Evolutionary conservation across 2,797 vertebrate genomes (phyloP), one percentile per base, ranked within the genome.

Genomic region (Esox lucius): DNA sequence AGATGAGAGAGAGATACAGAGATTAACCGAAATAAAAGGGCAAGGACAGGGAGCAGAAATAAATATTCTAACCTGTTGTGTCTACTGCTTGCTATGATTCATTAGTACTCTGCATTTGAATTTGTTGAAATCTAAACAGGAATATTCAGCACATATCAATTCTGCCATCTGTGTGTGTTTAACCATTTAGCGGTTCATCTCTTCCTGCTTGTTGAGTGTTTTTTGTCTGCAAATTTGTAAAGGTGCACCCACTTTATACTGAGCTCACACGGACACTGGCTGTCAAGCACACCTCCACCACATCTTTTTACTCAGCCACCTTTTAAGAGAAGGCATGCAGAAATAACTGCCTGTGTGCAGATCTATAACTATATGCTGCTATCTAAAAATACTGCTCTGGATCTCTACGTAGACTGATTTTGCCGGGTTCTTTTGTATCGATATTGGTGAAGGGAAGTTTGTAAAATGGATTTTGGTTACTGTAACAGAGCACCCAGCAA

Each of bases 131-230:
- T 39, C 70, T 22, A 65, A 70, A 53, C 72, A 76, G 73, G 73
- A 80, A 66, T 72, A 68, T 2, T 70, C 76, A 51, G 24, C 64
- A 42, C 31, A 1, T 48, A 67, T 22, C 51, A 79, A 81, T 78
- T 62, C 70, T 80, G 81, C 22, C 62, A 71, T 70, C 22, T 6
- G 51, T 49, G 53, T 61, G 22, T 73, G 31, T 31, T 28, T 19
- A 16, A 16, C 22, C 19, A 66, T 46, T 17, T 19, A 28, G 56
- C 3, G 61, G 59, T 73, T 75, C 33, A 33, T 5, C 28, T 56
- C 13, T 71, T 51, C 19, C 69, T 71, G 31, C 2, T 26, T 49
- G 68, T 19, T 56, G 7, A 22, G 33, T 53, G 70, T 69, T 59
- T 33, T 67, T 17, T 33, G 49, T 42, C 8, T 28, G 4, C 46